phyloP scores from a whole-genome alignment of 2,113 vertebrate genomes.

The Toxotes jaculatrix region DNA sequence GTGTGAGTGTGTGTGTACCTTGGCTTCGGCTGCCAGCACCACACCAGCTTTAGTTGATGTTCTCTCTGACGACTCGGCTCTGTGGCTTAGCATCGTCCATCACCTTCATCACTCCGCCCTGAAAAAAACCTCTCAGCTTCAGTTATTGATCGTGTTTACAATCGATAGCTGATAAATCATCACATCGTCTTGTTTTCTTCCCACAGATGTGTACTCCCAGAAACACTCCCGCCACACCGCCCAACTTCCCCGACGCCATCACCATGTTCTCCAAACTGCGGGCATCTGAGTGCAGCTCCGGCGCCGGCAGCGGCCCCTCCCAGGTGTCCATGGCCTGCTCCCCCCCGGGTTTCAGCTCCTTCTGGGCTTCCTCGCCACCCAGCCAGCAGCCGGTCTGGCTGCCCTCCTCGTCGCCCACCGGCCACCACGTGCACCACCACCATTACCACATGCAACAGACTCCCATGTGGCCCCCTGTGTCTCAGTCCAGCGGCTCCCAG shows the following conservation, averaged over 20 bases:
- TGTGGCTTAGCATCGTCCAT: no score
- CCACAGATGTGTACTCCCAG: conserved; percentile 95
- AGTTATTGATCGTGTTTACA: no score
- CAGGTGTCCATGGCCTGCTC: conserved; percentile 89
- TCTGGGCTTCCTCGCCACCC: conserved; percentile 92
- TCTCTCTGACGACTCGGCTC: background rate
- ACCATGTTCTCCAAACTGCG: conserved; percentile 97
- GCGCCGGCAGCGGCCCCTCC: conserved; percentile 81
- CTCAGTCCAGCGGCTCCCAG: conserved; percentile 81
- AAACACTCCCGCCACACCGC: conserved; percentile 95
- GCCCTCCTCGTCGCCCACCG: conserved; percentile 89
- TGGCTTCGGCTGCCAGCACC: no score
- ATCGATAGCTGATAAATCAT: no score
- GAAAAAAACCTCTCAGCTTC: no score
- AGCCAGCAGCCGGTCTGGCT: conserved; percentile 88
- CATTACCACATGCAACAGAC: conserved; percentile 84
- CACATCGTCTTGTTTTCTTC: background rate
- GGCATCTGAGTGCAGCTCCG: conserved; percentile 85
- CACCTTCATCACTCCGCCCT: no score
- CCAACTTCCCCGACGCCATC: conserved; percentile 95
- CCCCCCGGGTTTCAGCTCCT: conserved; percentile 87
- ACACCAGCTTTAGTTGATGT: background rate
- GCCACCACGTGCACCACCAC: conserved; percentile 74
- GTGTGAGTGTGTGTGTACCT: background rate
- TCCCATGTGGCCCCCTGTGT: conserved; percentile 88